phyloP scores from a whole-genome alignment of 2,797 vertebrate genomes.

The Neomorphus geoffroyi region DNA sequence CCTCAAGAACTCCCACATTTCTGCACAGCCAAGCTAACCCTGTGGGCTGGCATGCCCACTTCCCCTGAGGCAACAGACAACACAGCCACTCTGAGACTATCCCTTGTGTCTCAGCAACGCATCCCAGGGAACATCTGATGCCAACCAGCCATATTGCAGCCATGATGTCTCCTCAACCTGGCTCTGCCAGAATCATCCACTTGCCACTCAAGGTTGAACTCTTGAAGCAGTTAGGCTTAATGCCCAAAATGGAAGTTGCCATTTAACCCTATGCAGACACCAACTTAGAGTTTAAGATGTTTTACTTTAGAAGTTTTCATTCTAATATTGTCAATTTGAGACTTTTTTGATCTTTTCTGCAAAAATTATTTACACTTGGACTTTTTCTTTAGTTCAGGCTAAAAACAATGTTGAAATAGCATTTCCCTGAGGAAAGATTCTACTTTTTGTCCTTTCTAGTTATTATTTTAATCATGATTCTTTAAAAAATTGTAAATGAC shows the following conservation, averaged over 20 bases:
- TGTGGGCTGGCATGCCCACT: accelerated
- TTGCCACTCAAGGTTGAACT: not conserved
- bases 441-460: not conserved
- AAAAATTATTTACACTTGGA: not conserved
- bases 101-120: too few species aligned
- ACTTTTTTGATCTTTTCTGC: not conserved
- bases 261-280: not conserved
- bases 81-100: accelerated
- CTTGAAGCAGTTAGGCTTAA: not conserved
- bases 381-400: not conserved
- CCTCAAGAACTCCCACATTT: not conserved
- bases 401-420: not conserved
- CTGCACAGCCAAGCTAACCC: not conserved
- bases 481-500: not conserved
- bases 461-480: slow-evolving; percentile 36
- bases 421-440: not conserved
- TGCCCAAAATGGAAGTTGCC: not conserved
- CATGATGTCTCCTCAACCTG: not conserved
- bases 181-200: accelerated
- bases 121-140: too few species aligned
- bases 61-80: not conserved
- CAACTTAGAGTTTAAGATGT: not conserved
- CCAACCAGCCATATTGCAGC: accelerated
- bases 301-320: not conserved
- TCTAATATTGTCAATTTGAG: not conserved